These are phyloP conservation scores for Scaptomyza flava DNA, from an alignment of 2,888 invertebrate species.

Conservation along the genomic window DNA sequence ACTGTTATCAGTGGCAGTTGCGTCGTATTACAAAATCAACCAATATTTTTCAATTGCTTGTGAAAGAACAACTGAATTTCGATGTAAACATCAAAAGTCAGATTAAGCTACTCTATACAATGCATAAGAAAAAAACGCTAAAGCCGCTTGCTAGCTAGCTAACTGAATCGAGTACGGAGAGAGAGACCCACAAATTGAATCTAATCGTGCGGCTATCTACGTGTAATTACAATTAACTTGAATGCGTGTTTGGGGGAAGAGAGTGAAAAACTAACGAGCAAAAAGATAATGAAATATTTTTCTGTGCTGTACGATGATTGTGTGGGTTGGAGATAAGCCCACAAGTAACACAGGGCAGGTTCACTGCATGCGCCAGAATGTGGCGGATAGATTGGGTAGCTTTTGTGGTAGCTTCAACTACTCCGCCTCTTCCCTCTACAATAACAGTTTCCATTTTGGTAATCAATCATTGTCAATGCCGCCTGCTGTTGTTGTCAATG, in stretches of 20 bases:
- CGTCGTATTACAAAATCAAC: slow-evolving; percentile 64
- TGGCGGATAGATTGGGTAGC: slow-evolving; percentile 35
- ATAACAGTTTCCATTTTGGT: slow-evolving; percentile 68
- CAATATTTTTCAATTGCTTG: slow-evolving; percentile 16
- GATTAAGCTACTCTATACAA: slow-evolving; percentile 55
- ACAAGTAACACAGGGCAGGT: slow-evolving; percentile 36
- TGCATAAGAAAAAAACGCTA: slow-evolving; percentile 17
- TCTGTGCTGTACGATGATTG: slow-evolving; percentile 17
- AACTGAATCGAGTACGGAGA: slow-evolving; percentile 34
- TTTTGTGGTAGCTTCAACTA: slow-evolving; percentile 46
- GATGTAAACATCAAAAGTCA: slow-evolving; percentile 58
- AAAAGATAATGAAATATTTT: slow-evolving; percentile 74
- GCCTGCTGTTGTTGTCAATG: slow-evolving; percentile 72
- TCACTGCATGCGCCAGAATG: slow-evolving; percentile 22
- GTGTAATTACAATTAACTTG: slow-evolving; percentile 77
- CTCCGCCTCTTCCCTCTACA: not conserved
- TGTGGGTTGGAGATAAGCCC: slow-evolving; percentile 33
- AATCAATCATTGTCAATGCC: slow-evolving; percentile 83
- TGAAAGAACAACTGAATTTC: slow-evolving; percentile 22
- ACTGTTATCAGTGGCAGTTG: slow-evolving; percentile 3
- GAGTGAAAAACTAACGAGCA: slow-evolving; percentile 62
- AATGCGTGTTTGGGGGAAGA: slow-evolving; percentile 19
- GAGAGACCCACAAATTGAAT: slow-evolving; percentile 68
- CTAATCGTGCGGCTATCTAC: slow-evolving; percentile 75
- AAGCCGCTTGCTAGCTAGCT: slow-evolving; percentile 39